A percentile compares a stretch with the other conserved stretches of the same genome.
These are phyloP conservation scores for Panthera leo DNA, from an alignment of 2,113 vertebrate species.

Conservation along the genomic window DNA sequence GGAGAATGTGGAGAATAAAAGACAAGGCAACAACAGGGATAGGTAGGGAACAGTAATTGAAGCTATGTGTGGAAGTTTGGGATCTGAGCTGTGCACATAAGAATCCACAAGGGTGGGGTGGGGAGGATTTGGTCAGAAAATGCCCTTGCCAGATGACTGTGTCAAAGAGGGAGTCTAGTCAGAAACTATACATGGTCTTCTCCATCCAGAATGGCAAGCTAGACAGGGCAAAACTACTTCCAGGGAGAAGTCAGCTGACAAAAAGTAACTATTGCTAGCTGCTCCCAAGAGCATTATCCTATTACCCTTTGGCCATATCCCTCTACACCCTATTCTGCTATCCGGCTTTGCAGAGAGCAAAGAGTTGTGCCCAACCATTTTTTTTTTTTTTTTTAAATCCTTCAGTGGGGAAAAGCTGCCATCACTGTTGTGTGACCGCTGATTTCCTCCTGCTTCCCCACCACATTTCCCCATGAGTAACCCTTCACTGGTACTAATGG, in stretches of 20 bases:
- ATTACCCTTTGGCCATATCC: neutral
- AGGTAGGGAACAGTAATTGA: neutral
- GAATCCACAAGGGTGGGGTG: neutral
- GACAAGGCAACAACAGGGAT: neutral
- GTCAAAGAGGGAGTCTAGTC: neutral
- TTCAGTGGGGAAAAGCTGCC: neutral
- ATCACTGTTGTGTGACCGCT: neutral
- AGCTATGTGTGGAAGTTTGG: neutral
- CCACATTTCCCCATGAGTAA: neutral
- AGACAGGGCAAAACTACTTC: neutral
- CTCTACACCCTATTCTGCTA: neutral
- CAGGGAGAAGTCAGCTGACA: neutral
- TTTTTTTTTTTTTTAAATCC: neutral
- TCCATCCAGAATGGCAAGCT: constrained; percentile 22
- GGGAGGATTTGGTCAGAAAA: neutral
- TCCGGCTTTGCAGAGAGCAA: neutral
- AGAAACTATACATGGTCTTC: neutral
- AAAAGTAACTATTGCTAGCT: neutral
- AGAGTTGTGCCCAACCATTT: neutral
- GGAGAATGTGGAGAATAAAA: neutral
- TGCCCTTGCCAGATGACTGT: neutral
- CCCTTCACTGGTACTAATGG: neutral
- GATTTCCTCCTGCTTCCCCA: neutral
- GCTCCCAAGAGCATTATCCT: neutral
- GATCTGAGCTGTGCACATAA: neutral